Evolutionary conservation across 2,797 vertebrate species (phyloP), one percentile per base, ranked within the genome.

Genomic region (Lepidocolaptes lacrymiger): DNA sequence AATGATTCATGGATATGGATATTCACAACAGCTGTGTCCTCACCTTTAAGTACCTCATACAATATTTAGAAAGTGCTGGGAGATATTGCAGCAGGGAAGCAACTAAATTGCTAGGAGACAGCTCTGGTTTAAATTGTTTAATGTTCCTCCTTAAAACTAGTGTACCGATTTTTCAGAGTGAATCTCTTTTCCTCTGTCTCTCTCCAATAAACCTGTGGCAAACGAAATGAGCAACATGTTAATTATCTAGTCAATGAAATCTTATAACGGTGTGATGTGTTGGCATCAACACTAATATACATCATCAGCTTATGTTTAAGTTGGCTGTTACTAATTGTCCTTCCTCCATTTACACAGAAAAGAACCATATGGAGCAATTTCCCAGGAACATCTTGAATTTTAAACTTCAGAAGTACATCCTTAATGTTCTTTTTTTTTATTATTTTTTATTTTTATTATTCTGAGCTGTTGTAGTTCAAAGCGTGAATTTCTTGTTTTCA

Each of bases 21-120:
- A 97, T 97, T 96, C 97, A 93, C 94, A 96, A 97, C 97, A 98
- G 92, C 95, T 97, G 96, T 95, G 97, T 97, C 97, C 87, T 97
- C 97, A 97, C 97, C 97, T 98, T 97, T 97, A 97, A 97, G 88
- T 95, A 97, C 81, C 93, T 97, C 96, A 97, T 98, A 86, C 95
- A 97, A 98, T 97, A 98, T 97, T 98, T 97, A 98, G 87, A 93
- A 97, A 96, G 88, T 95, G 89, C 96, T 96, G 86, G 95, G 95
- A 97, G 96, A 95, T 94, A 95, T 58, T 97, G 93, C 96, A 97
- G 96, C 95, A 91, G 97, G 96, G 91, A 97, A 97, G 94, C 93
- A 94, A 92, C 96, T 97, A 96, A 97, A 97, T 97, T 97, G 96
- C 96, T 96, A 89, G 95, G 96, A 97, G 96, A 88, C 87, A 95